Percentiles rank a stretch among this genome's conserved stretches.
phyloP scores from a whole-genome alignment of 2,888 invertebrate genomes.

The Drosophila emarginata region DNA sequence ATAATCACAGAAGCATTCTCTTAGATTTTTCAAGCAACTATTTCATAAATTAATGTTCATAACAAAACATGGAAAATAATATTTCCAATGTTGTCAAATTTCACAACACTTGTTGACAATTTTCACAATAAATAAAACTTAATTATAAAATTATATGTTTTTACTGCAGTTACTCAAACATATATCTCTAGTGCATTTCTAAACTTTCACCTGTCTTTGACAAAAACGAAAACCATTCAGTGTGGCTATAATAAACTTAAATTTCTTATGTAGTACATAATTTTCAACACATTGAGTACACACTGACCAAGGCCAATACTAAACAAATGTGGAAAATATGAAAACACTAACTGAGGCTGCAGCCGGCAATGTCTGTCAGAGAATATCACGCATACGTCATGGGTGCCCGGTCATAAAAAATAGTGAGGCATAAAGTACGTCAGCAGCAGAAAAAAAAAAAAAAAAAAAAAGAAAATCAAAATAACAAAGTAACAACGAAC shows the following conservation, averaged over 20 bases:
- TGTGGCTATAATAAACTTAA: constrained; percentile 41
- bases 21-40: too few relatives aligned
- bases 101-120: background rate
- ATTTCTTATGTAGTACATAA: constrained; percentile 45
- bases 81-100: background rate
- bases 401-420: constrained; percentile 58
- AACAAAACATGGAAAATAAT: background rate
- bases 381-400: constrained; percentile 68
- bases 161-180: too few relatives aligned
- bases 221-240: too few relatives aligned
- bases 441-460: constrained; percentile 2
- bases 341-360: background rate
- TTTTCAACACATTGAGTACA: constrained; percentile 26
- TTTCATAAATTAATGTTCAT: too few relatives aligned
- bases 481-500: too few relatives aligned
- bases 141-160: too few relatives aligned
- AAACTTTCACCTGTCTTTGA: constrained; percentile 10
- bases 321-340: constrained; percentile 29
- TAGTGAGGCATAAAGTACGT: constrained; percentile 53
- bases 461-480: background rate
- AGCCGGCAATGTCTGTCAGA: constrained; percentile 12
- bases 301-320: constrained; percentile 43
- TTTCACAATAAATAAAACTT: too few relatives aligned
- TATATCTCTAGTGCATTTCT: too few relatives aligned
- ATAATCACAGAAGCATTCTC: too few relatives aligned